Base-by-base conservation (phyloP, 2,888 invertebrate species). In the Dolomedes plantarius region DNA sequence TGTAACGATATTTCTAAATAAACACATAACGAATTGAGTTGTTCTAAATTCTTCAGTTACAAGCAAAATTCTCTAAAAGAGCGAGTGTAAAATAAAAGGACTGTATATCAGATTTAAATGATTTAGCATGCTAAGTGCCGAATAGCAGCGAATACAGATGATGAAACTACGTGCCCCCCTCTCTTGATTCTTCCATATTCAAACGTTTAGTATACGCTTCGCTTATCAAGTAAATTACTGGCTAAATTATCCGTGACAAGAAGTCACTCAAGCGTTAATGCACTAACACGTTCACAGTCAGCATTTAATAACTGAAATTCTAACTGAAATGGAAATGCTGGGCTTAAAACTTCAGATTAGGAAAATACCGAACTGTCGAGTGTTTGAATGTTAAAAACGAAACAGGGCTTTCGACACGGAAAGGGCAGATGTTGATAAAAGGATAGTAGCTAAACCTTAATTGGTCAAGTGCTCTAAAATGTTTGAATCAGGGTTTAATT, bases 211-310 rank as follows among this genome's bases (percentile, higher is more conserved):
- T 23, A 1, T 56, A n/a, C 56, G 56, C 23, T 56, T 11, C 5
- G 56, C 23, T 56, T 23, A 56, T n/a, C 56, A 56, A 56, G 56
- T 56, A 23, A 56, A 56, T 56, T 56, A 23, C 56, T 5, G 56
- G 56, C 56, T 23, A 56, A 56, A 56, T 56, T 56, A 23, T 56
- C 56, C 56, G 23, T 56, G 56, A 23, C 56, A 56, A 56, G 56
- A 56, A n/a, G 5, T 56, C 56, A 56, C 56, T 56, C 5, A 56
- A 23, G 56, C 56, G 23, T 56, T 56, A 56, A 56, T 56, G 56
- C 23, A 1, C 23, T 19, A 23, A 56, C 56, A n/a, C 23, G 23
- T 23, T 56, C 56, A 56, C 56, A 23, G 19, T 56, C 56, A 23
- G 56, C 56, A 56, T 56, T 56, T 56, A 56, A 56, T 56, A n/a